Conservation (phyloP, 2,888 invertebrate species). For the Cheilosia grossa region DNA sequence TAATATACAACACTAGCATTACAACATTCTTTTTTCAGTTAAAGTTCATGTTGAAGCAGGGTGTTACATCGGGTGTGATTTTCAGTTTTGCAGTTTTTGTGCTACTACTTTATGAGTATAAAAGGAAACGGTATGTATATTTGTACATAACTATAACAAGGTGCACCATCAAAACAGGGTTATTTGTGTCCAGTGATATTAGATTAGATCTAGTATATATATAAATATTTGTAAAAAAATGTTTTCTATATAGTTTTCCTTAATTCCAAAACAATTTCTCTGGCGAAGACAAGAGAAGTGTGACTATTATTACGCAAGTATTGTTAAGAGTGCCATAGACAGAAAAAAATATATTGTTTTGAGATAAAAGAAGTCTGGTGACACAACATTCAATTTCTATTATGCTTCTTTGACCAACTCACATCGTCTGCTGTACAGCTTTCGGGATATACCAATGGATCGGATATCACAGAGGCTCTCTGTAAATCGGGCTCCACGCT, state of each 20-base stretch:
- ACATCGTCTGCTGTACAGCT: slow-evolving; percentile 69
- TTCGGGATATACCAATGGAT: slow-evolving; percentile 70
- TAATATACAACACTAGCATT: slow-evolving; percentile 11
- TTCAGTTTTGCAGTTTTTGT: slow-evolving; percentile 53
- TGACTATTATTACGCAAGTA: slow-evolving; percentile 15
- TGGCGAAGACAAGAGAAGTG: slow-evolving; percentile 38
- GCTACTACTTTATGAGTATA: slow-evolving; percentile 41
- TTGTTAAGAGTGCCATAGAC: slow-evolving; percentile 50
- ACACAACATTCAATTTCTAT: slow-evolving; percentile 80
- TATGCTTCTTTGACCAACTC: slow-evolving; percentile 54
- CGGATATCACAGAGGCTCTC: slow-evolving; percentile 69
- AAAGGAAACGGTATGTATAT: slow-evolving; percentile 1
- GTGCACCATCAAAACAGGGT: slow-evolving; percentile 56
- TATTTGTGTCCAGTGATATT: slow-evolving; percentile 51
- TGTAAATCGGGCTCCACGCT: slow-evolving; percentile 77
- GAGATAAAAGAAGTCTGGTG: slow-evolving; percentile 74
- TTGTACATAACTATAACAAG: slow-evolving; percentile 16
- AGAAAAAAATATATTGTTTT: slow-evolving; percentile 30
- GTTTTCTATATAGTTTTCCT: slow-evolving; percentile 4
- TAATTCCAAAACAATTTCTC: slow-evolving; percentile 21
- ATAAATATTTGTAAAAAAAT: background rate
- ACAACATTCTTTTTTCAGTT: slow-evolving; percentile 36
- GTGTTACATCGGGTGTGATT: slow-evolving; percentile 25
- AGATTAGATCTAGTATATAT: slow-evolving; percentile 27
- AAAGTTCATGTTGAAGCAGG: slow-evolving; percentile 41